Percentiles rank a stretch among this genome's conserved stretches.
Evolutionary conservation across 2,888 invertebrate species (phyloP).

Genomic region (Lydus trimaculatus): DNA sequence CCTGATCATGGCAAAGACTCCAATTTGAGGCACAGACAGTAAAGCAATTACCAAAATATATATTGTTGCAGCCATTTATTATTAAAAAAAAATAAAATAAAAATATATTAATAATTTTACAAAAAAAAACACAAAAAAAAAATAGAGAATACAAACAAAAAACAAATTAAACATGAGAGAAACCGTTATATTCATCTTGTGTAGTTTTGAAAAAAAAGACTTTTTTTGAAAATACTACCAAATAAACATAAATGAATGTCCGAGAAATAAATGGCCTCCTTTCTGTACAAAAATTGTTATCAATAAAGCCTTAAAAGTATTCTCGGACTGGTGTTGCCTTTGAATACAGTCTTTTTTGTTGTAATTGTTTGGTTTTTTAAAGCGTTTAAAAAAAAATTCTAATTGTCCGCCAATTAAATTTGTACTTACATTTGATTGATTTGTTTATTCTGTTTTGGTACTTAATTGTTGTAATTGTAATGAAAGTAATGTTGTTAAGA

Average conservation of each 20-base stretch:
- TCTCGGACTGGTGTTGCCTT: slow-evolving; percentile 42
- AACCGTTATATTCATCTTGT: slow-evolving; percentile 28
- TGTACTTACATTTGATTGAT: slow-evolving; percentile 17
- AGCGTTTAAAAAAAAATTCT: slow-evolving; percentile 32
- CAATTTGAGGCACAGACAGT: slow-evolving; percentile 62
- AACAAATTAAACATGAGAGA: background rate
- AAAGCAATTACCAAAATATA: slow-evolving; percentile 36
- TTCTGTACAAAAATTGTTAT: slow-evolving; percentile 40
- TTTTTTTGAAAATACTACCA: slow-evolving; percentile 36
- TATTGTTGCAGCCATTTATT: slow-evolving; percentile 26
- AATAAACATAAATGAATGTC: background rate
- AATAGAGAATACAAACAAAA: slow-evolving; percentile 4
- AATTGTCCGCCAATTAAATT: background rate
- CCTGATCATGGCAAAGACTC: slow-evolving; percentile 62
- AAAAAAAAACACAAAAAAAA: slow-evolving; percentile 28
- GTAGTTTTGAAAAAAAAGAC: slow-evolving; percentile 26
- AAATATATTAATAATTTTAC: slow-evolving; percentile 27
- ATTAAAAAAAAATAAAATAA: slow-evolving; percentile 27
- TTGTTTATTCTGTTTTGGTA: slow-evolving; percentile 39
- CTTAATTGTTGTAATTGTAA: slow-evolving; percentile 46
- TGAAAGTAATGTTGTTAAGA: slow-evolving; percentile 32
- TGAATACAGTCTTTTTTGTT: slow-evolving; percentile 46
- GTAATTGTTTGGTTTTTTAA: slow-evolving; percentile 36
- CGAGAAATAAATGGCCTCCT: background rate
- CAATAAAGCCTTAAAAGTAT: slow-evolving; percentile 29